phyloP scores from a whole-genome alignment of 2,888 invertebrate species.

The Apodemia mormo region DNA sequence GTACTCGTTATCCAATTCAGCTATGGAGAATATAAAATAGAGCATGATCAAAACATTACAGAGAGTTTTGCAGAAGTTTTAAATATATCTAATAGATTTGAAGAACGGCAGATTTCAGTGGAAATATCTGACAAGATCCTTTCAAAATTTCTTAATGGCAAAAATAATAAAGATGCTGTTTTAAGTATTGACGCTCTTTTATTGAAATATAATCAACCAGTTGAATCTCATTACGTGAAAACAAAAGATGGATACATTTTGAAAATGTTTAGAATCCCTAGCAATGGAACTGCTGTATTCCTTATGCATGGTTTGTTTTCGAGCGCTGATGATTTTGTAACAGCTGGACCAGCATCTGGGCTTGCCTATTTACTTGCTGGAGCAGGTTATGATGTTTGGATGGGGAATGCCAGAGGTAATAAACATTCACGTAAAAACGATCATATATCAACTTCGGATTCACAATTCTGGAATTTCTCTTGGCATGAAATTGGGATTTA shows the following conservation, averaged over 20 bases:
- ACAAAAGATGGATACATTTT: conserved; percentile 60
- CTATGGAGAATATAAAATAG: neutral
- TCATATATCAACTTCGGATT: conserved; percentile 54
- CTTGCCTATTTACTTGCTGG: conserved; percentile 78
- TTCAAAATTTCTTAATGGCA: neutral
- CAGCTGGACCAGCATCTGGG: conserved; percentile 53
- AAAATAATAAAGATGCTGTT: conserved; percentile 14
- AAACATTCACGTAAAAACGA: conserved; percentile 83
- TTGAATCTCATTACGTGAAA: conserved; percentile 50
- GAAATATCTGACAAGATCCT: neutral
- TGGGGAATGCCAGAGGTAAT: conserved; percentile 90
- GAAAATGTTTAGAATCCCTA: conserved; percentile 54
- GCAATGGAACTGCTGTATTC: conserved; percentile 53
- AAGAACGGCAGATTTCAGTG: neutral
- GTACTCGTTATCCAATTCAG: neutral
- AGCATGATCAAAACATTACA: neutral
- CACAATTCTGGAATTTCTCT: conserved; percentile 85
- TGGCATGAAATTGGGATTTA: conserved; percentile 90
- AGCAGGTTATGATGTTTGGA: conserved; percentile 88
- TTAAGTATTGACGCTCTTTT: neutral
- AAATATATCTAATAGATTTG: neutral
- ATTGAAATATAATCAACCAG: conserved; percentile 22
- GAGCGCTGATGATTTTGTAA: conserved; percentile 60
- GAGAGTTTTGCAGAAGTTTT: neutral
- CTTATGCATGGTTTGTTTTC: conserved; percentile 64